A percentile compares a stretch with the other conserved stretches of the same genome.
Conservation (phyloP, 30 jellyfish, hydroid and myxozoan species). For the Pseudorhiza aurosa region DNA sequence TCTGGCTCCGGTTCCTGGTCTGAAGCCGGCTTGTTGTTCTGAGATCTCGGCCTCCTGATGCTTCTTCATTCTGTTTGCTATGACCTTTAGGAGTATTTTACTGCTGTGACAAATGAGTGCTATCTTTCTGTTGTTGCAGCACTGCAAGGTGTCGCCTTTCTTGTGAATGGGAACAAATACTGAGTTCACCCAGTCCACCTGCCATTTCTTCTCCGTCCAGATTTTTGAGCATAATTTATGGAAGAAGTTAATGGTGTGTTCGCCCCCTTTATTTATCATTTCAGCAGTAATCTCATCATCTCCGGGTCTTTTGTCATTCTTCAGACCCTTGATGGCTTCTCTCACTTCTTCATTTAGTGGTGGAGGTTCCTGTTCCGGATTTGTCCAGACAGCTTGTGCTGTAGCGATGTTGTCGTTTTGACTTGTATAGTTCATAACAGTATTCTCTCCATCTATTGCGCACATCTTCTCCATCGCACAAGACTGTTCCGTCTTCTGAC, state of each 20-base stretch:
- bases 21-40: constrained; percentile 41
- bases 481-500: background rate
- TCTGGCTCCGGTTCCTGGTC: constrained; percentile 20
- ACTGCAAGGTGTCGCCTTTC: too few species aligned
- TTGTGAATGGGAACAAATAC: constrained; percentile 28
- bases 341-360: background rate
- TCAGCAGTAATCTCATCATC: constrained; percentile 34
- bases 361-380: constrained; percentile 23
- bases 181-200: constrained; percentile 31
- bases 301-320: too few species aligned
- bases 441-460: background rate
- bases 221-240: constrained; percentile 18
- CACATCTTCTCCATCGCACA: background rate
- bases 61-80: too few species aligned
- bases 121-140: too few species aligned
- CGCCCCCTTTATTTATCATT: constrained; percentile 1
- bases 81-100: constrained; percentile 24
- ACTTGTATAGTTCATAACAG: background rate
- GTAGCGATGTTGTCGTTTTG: too few species aligned
- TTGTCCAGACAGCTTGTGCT: too few species aligned
- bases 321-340: constrained; percentile 24
- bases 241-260: background rate
- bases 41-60: constrained; percentile 5
- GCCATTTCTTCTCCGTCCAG: constrained; percentile 32
- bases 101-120: too few species aligned